These are phyloP conservation scores for Heliconius melpomene DNA, from an alignment of 1,140 invertebrate genomes.

Conservation along the genomic window DNA sequence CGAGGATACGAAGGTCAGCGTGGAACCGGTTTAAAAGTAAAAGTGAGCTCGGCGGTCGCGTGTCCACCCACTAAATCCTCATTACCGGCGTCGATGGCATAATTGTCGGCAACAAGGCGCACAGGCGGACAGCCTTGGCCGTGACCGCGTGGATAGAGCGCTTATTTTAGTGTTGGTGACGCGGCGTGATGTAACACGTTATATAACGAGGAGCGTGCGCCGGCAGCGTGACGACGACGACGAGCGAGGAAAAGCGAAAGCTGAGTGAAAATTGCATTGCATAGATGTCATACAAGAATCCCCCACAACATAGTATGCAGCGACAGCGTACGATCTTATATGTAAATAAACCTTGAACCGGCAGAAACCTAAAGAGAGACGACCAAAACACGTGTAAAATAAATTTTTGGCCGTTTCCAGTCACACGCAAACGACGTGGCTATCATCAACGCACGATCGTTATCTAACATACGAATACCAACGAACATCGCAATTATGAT, in stretches of 20 bases:
- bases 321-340: not conserved
- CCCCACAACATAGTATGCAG: constrained; percentile 6
- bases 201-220: constrained; percentile 65
- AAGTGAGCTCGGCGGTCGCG: constrained; percentile 65
- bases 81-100: constrained; percentile 68
- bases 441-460: not conserved
- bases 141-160: constrained; percentile 73
- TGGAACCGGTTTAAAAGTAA: constrained; percentile 76
- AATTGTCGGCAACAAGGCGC: constrained; percentile 69
- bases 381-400: not conserved
- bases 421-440: not conserved
- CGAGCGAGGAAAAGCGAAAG: constrained; percentile 68
- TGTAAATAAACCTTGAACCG: constrained; percentile 7
- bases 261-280: constrained; percentile 61
- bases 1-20: constrained; percentile 59
- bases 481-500: constrained; percentile 1
- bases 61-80: constrained; percentile 79
- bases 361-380: not conserved
- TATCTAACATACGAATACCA: constrained; percentile 13
- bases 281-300: not conserved
- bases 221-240: constrained; percentile 57
- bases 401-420: constrained; percentile 6
- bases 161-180: constrained; percentile 76
- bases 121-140: constrained; percentile 74
- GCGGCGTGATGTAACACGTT: constrained; percentile 72